These are phyloP conservation scores for Lophotriccus pileatus DNA, from an alignment of 2,797 vertebrate species.

Conservation along the genomic window DNA sequence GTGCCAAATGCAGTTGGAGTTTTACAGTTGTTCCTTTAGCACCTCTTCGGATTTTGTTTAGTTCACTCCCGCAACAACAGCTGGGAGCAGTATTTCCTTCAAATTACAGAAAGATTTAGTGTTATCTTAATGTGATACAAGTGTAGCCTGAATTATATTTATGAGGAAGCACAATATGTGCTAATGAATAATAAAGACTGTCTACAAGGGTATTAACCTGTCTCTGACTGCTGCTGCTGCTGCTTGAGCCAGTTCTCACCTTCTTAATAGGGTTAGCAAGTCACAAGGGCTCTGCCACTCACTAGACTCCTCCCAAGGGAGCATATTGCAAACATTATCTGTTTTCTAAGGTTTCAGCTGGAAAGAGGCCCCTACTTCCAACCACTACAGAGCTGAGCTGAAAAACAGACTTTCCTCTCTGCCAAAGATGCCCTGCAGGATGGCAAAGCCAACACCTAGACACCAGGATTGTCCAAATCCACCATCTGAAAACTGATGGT, in stretches of 20 bases:
- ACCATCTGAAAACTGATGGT: background rate
- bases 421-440: background rate
- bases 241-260: conserved; percentile 38
- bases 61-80: conserved; percentile 53
- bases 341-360: background rate
- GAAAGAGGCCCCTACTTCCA: background rate
- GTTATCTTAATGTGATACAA: conserved; percentile 55
- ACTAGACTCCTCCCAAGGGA: background rate
- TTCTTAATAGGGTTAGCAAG: background rate
- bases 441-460: background rate
- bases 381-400: background rate
- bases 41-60: conserved; percentile 34
- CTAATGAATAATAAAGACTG: conserved; percentile 67
- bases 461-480: background rate
- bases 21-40: conserved; percentile 31
- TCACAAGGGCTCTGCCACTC: background rate
- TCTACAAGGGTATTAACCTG: conserved; percentile 3
- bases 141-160: conserved; percentile 51
- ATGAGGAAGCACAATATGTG: conserved; percentile 55
- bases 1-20: background rate
- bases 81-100: conserved; percentile 63
- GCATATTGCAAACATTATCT: background rate
- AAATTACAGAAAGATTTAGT: conserved; percentile 65
- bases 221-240: background rate
- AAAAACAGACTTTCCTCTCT: background rate